Evolutionary conservation across 2,113 vertebrate genomes (phyloP).

Genomic region (Serilophus lunatus): DNA sequence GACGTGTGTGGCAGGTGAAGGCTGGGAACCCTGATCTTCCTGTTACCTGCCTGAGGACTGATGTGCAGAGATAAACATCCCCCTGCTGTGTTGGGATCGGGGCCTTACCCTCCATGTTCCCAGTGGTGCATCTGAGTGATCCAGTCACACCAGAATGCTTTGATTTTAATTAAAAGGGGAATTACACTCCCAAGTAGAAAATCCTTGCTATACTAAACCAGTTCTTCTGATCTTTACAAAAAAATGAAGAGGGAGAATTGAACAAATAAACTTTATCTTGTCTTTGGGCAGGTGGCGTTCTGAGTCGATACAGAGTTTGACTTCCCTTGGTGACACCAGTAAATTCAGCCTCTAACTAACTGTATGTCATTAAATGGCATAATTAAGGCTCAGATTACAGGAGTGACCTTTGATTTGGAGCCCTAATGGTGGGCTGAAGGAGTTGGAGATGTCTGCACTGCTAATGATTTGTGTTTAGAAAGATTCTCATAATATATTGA

Average conservation of each 20-base stretch:
- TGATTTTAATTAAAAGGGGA: slow-evolving; percentile 40
- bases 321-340: background rate
- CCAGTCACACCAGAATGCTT: slow-evolving; percentile 31
- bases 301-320: background rate
- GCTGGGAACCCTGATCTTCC: background rate
- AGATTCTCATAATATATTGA: slow-evolving; percentile 22
- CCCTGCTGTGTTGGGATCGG: background rate
- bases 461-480: background rate
- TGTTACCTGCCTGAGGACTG: background rate
- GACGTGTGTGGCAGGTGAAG: background rate
- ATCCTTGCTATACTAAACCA: background rate
- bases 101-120: background rate
- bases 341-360: background rate
- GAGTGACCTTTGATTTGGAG: slow-evolving; percentile 23
- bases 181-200: slow-evolving; percentile 15
- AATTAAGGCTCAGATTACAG: background rate
- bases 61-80: slow-evolving; percentile 3
- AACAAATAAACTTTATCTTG: background rate
- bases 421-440: background rate
- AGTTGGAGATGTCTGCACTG: background rate
- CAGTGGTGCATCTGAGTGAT: background rate
- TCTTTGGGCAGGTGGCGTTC: background rate
- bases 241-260: background rate
- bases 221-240: slow-evolving; percentile 5
- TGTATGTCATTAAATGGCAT: background rate